phyloP scores from a whole-genome alignment of 2,888 invertebrate genomes.

The Caenorhabditis macrosperma region DNA sequence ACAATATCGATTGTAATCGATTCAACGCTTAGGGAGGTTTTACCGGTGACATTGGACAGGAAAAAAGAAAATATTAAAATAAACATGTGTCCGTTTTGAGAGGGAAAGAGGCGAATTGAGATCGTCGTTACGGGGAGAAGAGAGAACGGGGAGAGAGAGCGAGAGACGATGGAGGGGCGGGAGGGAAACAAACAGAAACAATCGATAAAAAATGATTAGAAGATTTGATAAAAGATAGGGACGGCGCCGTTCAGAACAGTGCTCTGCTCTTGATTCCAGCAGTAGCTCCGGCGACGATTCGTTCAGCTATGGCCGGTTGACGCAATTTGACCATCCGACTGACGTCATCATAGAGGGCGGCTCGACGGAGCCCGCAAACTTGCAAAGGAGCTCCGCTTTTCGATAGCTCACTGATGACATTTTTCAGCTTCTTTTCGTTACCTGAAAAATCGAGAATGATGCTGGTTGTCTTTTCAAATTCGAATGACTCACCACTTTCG shows the following conservation, averaged over 20 bases:
- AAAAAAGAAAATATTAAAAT: not conserved
- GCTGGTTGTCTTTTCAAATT: not conserved
- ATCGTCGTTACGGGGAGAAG: not conserved
- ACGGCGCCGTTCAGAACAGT: not conserved
- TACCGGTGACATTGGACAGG: slow-evolving; percentile 24
- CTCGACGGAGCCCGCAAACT: slow-evolving; percentile 51
- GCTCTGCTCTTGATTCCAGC: not conserved
- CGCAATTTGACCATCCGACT: slow-evolving; percentile 27
- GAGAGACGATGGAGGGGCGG: not conserved
- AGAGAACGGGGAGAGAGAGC: slow-evolving; percentile 1
- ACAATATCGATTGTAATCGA: too few species aligned
- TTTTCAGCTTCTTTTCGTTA: slow-evolving; percentile 47
- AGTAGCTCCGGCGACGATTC: slow-evolving; percentile 26
- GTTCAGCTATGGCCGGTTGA: slow-evolving; percentile 36
- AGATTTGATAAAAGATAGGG: not conserved
- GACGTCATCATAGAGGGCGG: slow-evolving; percentile 57
- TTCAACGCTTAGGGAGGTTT: too few species aligned
- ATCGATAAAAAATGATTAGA: slow-evolving; percentile 3
- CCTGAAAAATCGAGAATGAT: slow-evolving; percentile 17
- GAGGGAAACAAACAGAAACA: not conserved
- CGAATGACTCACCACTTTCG: slow-evolving; percentile 41
- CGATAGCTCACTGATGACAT: slow-evolving; percentile 22
- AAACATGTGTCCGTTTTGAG: not conserved
- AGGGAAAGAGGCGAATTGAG: not conserved
- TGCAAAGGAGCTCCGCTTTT: slow-evolving; percentile 29